Percentiles rank a stretch among this genome's conserved stretches.
Evolutionary conservation across 2,113 vertebrate genomes (phyloP).

Genomic region (Trematomus loennbergii): DNA sequence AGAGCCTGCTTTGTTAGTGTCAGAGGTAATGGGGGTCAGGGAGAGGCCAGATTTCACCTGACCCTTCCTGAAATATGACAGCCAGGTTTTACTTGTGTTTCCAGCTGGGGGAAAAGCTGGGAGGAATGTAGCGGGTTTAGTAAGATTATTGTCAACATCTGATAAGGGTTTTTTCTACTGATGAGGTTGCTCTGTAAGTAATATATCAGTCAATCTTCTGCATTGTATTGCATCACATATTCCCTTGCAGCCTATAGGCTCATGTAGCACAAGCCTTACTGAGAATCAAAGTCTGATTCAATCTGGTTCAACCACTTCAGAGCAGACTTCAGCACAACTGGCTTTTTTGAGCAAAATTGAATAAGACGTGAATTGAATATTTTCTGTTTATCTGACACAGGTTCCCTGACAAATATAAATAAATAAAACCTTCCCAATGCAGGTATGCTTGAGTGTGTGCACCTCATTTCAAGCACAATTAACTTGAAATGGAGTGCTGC

Average conservation of each 20-base stretch:
- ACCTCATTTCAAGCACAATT: slow-evolving; percentile 91
- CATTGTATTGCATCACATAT: slow-evolving; percentile 30
- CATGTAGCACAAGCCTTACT: slow-evolving; percentile 27
- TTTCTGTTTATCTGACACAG: slow-evolving; percentile 81
- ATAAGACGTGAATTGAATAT: slow-evolving; percentile 83
- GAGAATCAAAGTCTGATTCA: slow-evolving; percentile 66
- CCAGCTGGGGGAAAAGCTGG: slow-evolving; percentile 15
- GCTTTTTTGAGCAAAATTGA: slow-evolving; percentile 80
- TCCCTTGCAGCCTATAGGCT: slow-evolving; percentile 37
- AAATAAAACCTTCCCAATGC: slow-evolving; percentile 83
- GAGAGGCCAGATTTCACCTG: slow-evolving; percentile 71
- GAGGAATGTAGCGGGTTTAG: background rate
- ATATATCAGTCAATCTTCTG: slow-evolving; percentile 42
- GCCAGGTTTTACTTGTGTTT: slow-evolving; percentile 52
- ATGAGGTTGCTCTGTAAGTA: slow-evolving; percentile 43
- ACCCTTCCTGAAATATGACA: slow-evolving; percentile 66
- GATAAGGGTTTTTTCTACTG: slow-evolving; percentile 46
- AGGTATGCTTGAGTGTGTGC: slow-evolving; percentile 84
- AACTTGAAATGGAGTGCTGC: slow-evolving; percentile 89
- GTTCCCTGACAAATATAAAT: slow-evolving; percentile 83
- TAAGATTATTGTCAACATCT: slow-evolving; percentile 20
- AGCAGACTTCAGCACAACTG: slow-evolving; percentile 69
- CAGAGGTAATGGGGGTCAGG: slow-evolving; percentile 73
- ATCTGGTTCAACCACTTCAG: slow-evolving; percentile 66
- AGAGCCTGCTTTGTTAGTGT: slow-evolving; percentile 75